These are phyloP conservation scores for Archegozetes longisetosus DNA, from an alignment of 1,140 invertebrate genomes.

Conservation along the genomic window DNA sequence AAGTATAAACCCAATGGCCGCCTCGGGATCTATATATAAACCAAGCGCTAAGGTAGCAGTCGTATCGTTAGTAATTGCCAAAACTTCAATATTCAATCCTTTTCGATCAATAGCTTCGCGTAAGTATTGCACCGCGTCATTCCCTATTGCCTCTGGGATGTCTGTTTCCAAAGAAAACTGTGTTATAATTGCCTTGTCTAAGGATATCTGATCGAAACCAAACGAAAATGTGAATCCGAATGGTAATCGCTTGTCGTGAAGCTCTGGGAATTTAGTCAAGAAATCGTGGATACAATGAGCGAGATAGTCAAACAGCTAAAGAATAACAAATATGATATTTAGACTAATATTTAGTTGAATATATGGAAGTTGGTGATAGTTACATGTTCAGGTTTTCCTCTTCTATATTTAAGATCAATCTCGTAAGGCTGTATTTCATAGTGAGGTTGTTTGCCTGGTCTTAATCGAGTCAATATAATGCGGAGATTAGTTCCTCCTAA, in stretches of 20 bases:
- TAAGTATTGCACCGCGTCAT: slow-evolving; percentile 50
- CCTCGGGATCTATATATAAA: slow-evolving; percentile 36
- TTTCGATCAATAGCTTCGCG: slow-evolving; percentile 42
- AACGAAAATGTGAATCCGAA: slow-evolving; percentile 65
- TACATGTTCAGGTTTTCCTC: slow-evolving; percentile 36
- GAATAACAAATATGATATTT: neutral
- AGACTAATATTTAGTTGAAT: too few species aligned
- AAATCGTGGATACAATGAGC: slow-evolving; percentile 55
- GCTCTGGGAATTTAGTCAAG: slow-evolving; percentile 32
- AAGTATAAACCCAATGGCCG: slow-evolving; percentile 39
- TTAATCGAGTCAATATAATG: slow-evolving; percentile 44
- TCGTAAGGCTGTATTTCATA: slow-evolving; percentile 42
- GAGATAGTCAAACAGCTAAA: slow-evolving; percentile 52
- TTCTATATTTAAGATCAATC: slow-evolving; percentile 39
- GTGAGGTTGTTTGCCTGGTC: slow-evolving; percentile 36
- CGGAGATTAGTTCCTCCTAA: slow-evolving; percentile 65
- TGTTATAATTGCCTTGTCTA: slow-evolving; percentile 32
- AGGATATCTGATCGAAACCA: slow-evolving; percentile 51
- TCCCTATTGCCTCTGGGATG: slow-evolving; percentile 47
- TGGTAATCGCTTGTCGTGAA: neutral
- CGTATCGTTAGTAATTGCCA: slow-evolving; percentile 51
- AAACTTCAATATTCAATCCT: slow-evolving; percentile 48
- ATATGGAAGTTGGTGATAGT: slow-evolving; percentile 1
- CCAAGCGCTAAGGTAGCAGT: slow-evolving; percentile 47
- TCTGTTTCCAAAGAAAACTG: slow-evolving; percentile 23